Percentiles rank a stretch among this genome's conserved stretches.
These are phyloP conservation scores for Micromesistius poutassou DNA, from an alignment of 2,797 vertebrate genomes.

Conservation along the genomic window DNA sequence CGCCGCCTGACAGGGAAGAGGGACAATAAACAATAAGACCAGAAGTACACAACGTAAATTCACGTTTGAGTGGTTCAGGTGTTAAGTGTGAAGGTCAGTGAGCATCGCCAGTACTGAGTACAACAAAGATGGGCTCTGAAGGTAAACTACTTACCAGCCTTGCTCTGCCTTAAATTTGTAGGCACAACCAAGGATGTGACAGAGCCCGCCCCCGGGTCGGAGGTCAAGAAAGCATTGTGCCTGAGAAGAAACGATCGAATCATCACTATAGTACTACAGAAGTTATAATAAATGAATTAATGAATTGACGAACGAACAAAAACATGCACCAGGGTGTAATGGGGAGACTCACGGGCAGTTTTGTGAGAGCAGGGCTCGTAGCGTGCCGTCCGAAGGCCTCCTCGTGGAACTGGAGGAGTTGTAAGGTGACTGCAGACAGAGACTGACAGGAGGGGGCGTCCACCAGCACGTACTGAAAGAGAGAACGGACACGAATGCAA, in stretches of 20 bases:
- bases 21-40: background rate
- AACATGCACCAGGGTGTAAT: background rate
- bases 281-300: background rate
- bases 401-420: conserved; percentile 96
- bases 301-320: conserved; percentile 23
- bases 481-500: background rate
- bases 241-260: conserved; percentile 60
- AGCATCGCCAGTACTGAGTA: background rate
- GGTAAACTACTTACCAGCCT: conserved; percentile 84
- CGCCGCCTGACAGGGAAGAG: conserved; percentile 77
- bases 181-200: conserved; percentile 92
- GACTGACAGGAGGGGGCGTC: conserved; percentile 93
- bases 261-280: background rate
- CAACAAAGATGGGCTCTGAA: background rate
- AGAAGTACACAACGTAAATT: background rate
- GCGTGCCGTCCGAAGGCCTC: conserved; percentile 90
- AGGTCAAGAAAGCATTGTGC: conserved; percentile 93
- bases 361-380: conserved; percentile 85
- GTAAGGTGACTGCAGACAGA: conserved; percentile 84
- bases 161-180: conserved; percentile 97
- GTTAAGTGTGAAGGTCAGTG: background rate
- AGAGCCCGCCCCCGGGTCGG: conserved; percentile 87
- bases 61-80: background rate
- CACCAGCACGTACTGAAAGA: conserved; percentile 83
- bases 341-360: conserved; percentile 86